Evolutionary conservation across 2,113 vertebrate species (phyloP), one percentile per base, ranked within the genome.

Genomic region (Eira barbara): DNA sequence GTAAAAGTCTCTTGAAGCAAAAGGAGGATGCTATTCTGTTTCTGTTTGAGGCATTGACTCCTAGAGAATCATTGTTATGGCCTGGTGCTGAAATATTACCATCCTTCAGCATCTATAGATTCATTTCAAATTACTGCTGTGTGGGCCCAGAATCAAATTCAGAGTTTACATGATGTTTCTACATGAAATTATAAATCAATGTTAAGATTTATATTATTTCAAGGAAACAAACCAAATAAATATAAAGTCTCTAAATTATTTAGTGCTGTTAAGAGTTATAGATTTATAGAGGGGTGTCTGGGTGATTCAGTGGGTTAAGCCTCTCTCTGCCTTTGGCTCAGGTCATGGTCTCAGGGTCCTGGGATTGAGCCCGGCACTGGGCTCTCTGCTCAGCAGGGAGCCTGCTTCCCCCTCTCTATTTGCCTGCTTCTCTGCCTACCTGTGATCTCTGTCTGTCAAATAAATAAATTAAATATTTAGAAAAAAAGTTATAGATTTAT

Each of bases 1-100:
- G 4, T 6, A 14, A 29, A 1, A 2, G 9, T 21, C 15, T 27
- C 57, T 82, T 67, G 0, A 21, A 23, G 14, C 9, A 31, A 6
- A 17, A 12, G 13, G 2, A 10, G 17, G 71, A 59, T 81, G 21
- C 25, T 45, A 6, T 17, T 87, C 17, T 34, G 17, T 71, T 94
- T 91, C 29, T 34, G 18, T 49, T 12, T 49, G 13, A 18, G 2
- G 1, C 5, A 20, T 3, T 21, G 36, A 61, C 34, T 57, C 5
- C 34, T 34, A 84, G 27, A 73, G 59, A 95, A 34, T 13, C 18
- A 0, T 10, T 69, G 29, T 67, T 89, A n/a, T 71, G 20, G 57
- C 1, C 47, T 47, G 3, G 1, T 71, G 20, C 36, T 79, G 4
- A 67, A 87, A 55, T 6, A 12, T 36, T 15, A 47, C 18, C 14